phyloP scores from a whole-genome alignment of 2,797 vertebrate genomes.

The Mergus octosetaceus region DNA sequence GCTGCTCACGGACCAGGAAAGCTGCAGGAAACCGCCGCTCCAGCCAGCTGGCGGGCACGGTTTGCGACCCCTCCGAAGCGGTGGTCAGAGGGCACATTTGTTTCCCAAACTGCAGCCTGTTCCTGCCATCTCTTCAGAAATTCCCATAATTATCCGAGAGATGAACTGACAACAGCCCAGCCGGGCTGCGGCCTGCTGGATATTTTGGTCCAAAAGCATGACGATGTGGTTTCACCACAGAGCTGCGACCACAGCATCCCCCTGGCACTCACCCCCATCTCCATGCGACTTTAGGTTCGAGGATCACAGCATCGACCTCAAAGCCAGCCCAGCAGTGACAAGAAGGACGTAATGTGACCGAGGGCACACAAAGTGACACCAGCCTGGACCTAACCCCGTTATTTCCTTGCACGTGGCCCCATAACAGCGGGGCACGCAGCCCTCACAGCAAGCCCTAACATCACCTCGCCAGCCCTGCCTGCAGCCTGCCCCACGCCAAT shows the following conservation, averaged over 20 bases:
- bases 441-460: neutral
- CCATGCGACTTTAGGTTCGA: rapidly evolving
- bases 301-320: neutral
- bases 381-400: too few species aligned
- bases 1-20: neutral
- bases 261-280: rapidly evolving
- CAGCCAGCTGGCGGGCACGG: neutral
- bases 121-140: neutral
- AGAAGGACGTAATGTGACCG: rapidly evolving
- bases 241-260: neutral
- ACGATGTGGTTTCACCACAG: rapidly evolving
- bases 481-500: neutral
- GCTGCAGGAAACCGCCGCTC: neutral
- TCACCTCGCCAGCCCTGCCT: neutral
- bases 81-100: rapidly evolving
- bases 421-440: neutral
- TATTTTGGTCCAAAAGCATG: neutral
- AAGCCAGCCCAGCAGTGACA: neutral
- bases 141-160: neutral
- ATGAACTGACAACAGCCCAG: neutral
- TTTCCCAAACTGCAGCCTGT: neutral
- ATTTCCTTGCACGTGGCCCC: too few species aligned
- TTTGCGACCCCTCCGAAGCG: neutral
- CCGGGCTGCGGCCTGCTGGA: neutral
- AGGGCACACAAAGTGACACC: neutral